phyloP scores from a whole-genome alignment of 2,888 invertebrate species.

The Neoaliturus tenellus region DNA sequence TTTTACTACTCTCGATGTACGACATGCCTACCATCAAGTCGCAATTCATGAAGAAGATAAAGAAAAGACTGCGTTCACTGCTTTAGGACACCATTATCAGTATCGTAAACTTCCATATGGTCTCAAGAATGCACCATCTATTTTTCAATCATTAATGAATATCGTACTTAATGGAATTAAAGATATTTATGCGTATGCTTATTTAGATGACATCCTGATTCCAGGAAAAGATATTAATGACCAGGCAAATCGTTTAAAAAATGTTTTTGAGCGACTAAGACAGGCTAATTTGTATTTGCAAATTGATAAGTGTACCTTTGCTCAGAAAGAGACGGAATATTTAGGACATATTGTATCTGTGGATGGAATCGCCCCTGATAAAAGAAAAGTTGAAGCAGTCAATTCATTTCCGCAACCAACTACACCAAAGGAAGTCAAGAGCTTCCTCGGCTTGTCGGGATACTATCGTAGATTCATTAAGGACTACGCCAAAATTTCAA shows the following conservation, averaged over 20 bases:
- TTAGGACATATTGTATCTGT: constrained; percentile 59
- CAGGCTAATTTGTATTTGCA: constrained; percentile 30
- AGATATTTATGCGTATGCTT: constrained; percentile 56
- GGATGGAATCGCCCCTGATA: constrained; percentile 47
- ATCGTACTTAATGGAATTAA: constrained; percentile 64
- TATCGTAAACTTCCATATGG: too few relatives aligned
- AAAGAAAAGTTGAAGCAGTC: neutral
- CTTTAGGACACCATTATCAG: too few relatives aligned
- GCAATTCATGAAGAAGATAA: neutral
- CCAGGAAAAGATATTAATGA: neutral
- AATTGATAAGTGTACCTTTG: neutral
- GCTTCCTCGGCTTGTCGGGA: constrained; percentile 69
- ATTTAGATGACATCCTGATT: constrained; percentile 61
- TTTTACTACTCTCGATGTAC: neutral
- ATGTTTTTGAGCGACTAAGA: constrained; percentile 50
- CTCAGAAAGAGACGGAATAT: neutral
- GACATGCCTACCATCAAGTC: neutral
- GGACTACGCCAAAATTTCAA: constrained; percentile 68
- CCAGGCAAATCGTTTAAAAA: neutral
- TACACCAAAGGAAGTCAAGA: constrained; percentile 56
- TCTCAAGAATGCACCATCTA: constrained; percentile 68
- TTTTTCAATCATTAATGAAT: constrained; percentile 69
- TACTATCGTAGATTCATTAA: constrained; percentile 71
- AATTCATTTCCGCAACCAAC: constrained; percentile 54
- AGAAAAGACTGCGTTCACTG: too few relatives aligned